A percentile compares a stretch with the other conserved stretches of the same genome.
These are phyloP conservation scores for Sesia apiformis DNA, from an alignment of 2,888 invertebrate species.

Conservation along the genomic window DNA sequence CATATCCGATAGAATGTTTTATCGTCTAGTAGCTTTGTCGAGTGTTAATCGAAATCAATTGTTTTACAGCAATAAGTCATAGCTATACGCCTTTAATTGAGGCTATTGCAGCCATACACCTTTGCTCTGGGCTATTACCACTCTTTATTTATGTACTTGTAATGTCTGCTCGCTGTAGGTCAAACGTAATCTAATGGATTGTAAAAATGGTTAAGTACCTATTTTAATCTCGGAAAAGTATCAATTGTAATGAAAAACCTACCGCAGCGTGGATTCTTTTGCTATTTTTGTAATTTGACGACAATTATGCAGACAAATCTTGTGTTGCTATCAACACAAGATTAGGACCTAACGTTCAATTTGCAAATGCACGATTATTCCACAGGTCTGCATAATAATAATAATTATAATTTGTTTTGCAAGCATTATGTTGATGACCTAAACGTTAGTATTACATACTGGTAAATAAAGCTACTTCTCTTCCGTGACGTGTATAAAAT, in stretches of 20 bases:
- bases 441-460: no score
- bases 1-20: constrained; percentile 33
- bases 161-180: constrained; percentile 13
- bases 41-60: constrained; percentile 69
- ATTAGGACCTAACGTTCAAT: no score
- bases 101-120: constrained; percentile 45
- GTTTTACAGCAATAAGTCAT: constrained; percentile 62
- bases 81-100: constrained; percentile 54
- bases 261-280: neutral
- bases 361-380: no score
- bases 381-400: no score
- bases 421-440: no score
- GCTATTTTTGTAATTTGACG: neutral
- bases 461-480: no score
- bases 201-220: neutral
- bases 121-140: constrained; percentile 32
- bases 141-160: constrained; percentile 15
- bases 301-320: neutral
- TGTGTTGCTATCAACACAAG: no score
- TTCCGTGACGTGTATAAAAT: constrained; percentile 4
- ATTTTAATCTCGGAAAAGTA: neutral
- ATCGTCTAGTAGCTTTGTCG: constrained; percentile 57
- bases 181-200: constrained; percentile 5
- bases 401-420: no score
- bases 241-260: neutral